Base-by-base conservation (phyloP, 2,113 vertebrate species). In the Sapajus apella region DNA sequence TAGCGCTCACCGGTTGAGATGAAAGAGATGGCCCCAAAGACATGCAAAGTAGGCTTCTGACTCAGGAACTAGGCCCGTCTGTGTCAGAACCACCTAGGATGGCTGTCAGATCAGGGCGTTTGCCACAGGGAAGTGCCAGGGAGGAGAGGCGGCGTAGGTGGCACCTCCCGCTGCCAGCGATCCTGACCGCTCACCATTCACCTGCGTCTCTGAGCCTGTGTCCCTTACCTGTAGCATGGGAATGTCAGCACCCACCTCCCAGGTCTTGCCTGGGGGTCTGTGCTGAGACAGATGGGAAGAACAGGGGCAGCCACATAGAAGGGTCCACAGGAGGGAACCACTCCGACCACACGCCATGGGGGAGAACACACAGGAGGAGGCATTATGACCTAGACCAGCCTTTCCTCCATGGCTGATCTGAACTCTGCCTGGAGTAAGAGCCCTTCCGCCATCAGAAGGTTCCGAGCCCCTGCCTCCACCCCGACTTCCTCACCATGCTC, bases 321-420 rank as follows among this genome's bases (percentile, higher is more conserved):
- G 45, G 17, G 25, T 1, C 27, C 0, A 6, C 37, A 3, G 35
- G 12, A 20, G 23, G 87, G 0, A 2, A 4, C 47, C 61, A 8
- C 0, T 8, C 23, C 16, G 3, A 8, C 8, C 6, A 16, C 25
- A 18, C 2, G 5, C 5, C 17, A 12, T 0, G 0, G 56, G 16
- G 32, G 32, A 25, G 43, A 25, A 8, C 5, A 1, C 2, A 3
- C 11, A 11, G 16, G 43, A 77, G 11, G 50, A 37, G 14, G 32
- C 0, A 1, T 17, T 75, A 25, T 0, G 40, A 27, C 25, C 43
- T 1, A 5, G n/a, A 58, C 12, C 0, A 2, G 50, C 3, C 70
- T 47, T 40, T 17, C 17, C 32, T 37, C 17, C 0, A 0, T 0
- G 27, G 32, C 30, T 6, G 1, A 16, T 7, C 37, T 43, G 2